Base-by-base conservation (phyloP, 2,797 vertebrate genomes). In the Periophthalmus magnuspinnatus region DNA sequence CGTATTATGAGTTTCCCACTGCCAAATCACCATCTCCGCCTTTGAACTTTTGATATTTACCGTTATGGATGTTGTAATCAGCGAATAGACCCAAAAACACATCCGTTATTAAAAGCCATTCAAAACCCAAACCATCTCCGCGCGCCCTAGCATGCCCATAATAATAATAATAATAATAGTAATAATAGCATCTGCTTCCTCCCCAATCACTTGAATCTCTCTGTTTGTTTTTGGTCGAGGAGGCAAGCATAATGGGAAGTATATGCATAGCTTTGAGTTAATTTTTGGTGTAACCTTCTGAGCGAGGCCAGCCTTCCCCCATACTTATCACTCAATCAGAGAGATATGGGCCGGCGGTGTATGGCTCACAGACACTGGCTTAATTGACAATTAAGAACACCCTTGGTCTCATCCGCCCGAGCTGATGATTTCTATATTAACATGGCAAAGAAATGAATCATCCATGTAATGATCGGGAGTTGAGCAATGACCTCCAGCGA, bases 371-470 rank as follows among this genome's bases (percentile, higher is more conserved):
- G 83, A 84, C 78, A 69, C 75, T 71, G 75, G 58, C 68, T 75
- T 91, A 87, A 92, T 88, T 90, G 86, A 76, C 86, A 87, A 92
- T 90, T 87, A 89, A 84, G 75, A 75, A 72, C 70, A 72, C 65
- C 76, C 75, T 83, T 76, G 33, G 48, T 81, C 76, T 85, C 85
- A 83, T 86, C 71, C 81, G 82, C 66, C 77, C 65, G 48, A 77
- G 75, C 72, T 75, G 82, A 82, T 81, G 83, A 80, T 82, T 85
- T 85, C 81, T 77, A 77, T 83, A 90, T 89, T 86, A 90, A 78
- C 70, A 33, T 68, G 76, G 68, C n/a, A 22, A 69, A 80, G 81
- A 83, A 80, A 89, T 81, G 69, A 83, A 83, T 84, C 78, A 54
- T 74, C 45, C 71, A 33, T 69, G 28, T 78, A 83, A 84, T 84